Conservation (phyloP, 2,113 vertebrate genomes). For the Benitochromis conjunctus region DNA sequence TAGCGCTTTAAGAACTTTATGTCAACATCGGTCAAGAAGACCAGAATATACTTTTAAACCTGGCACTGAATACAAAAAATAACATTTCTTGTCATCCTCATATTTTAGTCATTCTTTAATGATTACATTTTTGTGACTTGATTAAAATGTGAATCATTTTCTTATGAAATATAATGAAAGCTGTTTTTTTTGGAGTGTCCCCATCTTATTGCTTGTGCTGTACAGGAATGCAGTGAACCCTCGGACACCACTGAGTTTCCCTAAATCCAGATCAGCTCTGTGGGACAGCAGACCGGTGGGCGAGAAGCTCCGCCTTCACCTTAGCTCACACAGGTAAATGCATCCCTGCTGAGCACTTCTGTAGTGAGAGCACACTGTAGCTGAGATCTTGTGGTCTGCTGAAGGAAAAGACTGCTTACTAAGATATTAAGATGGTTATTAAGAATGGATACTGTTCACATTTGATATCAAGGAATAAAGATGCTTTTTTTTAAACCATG, state of each 20-base stretch:
- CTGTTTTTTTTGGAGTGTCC: not conserved
- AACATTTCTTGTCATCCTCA: not conserved
- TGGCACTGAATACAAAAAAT: not conserved
- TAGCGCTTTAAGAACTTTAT: not conserved
- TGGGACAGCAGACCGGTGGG: slow-evolving; percentile 85
- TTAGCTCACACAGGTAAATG: slow-evolving; percentile 83
- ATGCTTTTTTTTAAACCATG: not conserved
- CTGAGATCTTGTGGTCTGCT: not conserved
- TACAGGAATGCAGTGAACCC: slow-evolving; percentile 3
- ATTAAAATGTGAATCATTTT: not conserved
- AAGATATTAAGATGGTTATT: not conserved
- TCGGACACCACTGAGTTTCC: slow-evolving; percentile 81
- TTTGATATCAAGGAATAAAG: not conserved
- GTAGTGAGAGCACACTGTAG: not conserved
- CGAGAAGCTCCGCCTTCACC: slow-evolving; percentile 75
- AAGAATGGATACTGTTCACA: not conserved
- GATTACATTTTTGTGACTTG: not conserved
- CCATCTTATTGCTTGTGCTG: not conserved
- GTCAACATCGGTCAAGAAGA: not conserved
- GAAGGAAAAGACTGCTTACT: not conserved
- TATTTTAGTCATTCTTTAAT: not conserved
- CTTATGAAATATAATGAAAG: not conserved
- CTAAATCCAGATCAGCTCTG: slow-evolving; percentile 82
- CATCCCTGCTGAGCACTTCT: not conserved
- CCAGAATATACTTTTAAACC: not conserved